Evolutionary conservation across 2,113 vertebrate species (phyloP).

Genomic region (Neotragus pygmaeus): DNA sequence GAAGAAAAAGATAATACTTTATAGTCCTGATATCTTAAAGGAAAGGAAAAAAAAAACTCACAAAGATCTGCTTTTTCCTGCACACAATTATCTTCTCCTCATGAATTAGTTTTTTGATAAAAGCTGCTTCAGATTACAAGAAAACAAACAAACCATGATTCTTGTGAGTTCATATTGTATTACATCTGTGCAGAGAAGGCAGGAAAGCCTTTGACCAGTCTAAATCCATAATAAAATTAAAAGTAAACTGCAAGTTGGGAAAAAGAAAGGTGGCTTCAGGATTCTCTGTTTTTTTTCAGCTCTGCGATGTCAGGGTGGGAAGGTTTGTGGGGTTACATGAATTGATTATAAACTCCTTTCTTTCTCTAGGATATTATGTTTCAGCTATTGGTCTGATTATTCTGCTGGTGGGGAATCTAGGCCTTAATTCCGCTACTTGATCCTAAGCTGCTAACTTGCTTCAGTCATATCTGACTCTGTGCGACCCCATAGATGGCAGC

Average conservation of each 20-base stretch:
- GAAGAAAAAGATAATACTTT: background rate
- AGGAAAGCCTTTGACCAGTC: slow-evolving; percentile 4
- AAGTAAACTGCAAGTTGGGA: background rate
- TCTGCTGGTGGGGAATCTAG: background rate
- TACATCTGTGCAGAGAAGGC: slow-evolving; percentile 36
- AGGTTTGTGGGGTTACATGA: background rate
- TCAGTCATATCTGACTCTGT: too few species aligned
- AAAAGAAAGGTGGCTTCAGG: background rate
- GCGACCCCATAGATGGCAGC: background rate
- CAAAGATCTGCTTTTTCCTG: slow-evolving; percentile 43
- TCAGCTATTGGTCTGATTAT: background rate
- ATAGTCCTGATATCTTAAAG: background rate
- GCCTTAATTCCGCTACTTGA: background rate
- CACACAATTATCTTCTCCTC: slow-evolving; percentile 36
- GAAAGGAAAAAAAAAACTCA: background rate
- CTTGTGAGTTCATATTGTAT: slow-evolving; percentile 35
- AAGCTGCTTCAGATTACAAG: slow-evolving; percentile 65
- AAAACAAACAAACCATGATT: slow-evolving; percentile 49
- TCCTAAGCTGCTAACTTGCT: background rate
- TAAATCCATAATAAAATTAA: slow-evolving; percentile 50
- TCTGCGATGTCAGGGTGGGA: background rate
- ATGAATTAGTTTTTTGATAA: slow-evolving; percentile 56
- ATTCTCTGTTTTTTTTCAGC: background rate
- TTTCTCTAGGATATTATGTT: background rate
- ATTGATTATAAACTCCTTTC: background rate